Conservation (phyloP, 1,140 invertebrate genomes). For the Scaptomyza pallida region DNA sequence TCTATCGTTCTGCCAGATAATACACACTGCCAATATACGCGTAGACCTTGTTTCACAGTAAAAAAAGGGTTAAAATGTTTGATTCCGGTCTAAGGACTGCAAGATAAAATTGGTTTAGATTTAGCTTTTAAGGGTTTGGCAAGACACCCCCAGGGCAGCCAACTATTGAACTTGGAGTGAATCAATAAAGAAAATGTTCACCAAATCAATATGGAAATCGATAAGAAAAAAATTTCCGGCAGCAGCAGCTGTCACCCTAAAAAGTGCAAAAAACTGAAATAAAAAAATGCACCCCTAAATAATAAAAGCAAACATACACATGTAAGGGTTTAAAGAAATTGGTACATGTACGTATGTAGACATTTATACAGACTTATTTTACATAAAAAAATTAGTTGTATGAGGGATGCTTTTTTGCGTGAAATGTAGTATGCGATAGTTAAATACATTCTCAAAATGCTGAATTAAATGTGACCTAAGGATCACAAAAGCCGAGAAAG, state of each 20-base stretch:
- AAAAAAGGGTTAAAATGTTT: conserved; percentile 52
- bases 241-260: conserved; percentile 62
- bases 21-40: no score
- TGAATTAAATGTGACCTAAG: neutral
- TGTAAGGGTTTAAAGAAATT: no score
- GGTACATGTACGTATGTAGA: neutral
- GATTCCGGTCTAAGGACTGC: conserved; percentile 24
- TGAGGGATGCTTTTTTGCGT: neutral
- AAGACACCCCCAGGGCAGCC: conserved; percentile 9
- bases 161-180: conserved; percentile 18
- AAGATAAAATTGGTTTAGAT: conserved; percentile 19
- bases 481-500: no score
- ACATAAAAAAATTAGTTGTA: neutral
- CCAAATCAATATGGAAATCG: conserved; percentile 75
- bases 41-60: neutral
- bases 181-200: conserved; percentile 23
- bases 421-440: neutral
- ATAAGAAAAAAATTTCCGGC: conserved; percentile 64
- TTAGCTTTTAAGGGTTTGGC: conserved; percentile 22
- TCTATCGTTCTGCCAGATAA: no score
- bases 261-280: conserved; percentile 34
- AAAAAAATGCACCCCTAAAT: conserved; percentile 33
- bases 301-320: conserved; percentile 8
- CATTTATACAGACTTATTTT: neutral
- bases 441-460: neutral